A percentile compares a stretch with the other conserved stretches of the same genome.
Evolutionary conservation across 2,888 invertebrate genomes (phyloP).

Genomic region (Minunthozetes semirufus): DNA sequence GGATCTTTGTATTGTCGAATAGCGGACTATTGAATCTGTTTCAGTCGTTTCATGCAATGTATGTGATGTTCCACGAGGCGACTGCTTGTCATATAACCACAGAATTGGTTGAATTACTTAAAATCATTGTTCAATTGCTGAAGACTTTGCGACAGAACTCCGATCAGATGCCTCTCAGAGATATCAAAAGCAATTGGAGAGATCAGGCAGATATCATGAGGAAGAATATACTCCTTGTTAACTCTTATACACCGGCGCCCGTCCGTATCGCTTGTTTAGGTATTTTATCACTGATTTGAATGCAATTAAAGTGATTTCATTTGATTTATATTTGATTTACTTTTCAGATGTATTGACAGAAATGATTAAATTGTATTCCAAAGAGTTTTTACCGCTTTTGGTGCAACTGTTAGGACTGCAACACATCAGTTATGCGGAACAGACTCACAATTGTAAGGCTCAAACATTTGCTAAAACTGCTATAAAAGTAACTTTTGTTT

Average conservation of each 20-base stretch:
- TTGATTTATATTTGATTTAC: not conserved
- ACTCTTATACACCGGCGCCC: conserved; percentile 79
- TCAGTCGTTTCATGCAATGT: conserved; percentile 78
- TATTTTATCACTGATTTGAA: conserved; percentile 48
- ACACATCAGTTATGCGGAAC: conserved; percentile 68
- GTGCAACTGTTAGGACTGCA: conserved; percentile 79
- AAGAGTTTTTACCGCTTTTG: conserved; percentile 69
- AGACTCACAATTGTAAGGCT: conserved; percentile 50
- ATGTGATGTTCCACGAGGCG: conserved; percentile 89
- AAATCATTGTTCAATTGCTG: conserved; percentile 51
- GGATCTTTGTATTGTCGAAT: conserved; percentile 79
- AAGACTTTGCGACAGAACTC: conserved; percentile 48
- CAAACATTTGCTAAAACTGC: not conserved
- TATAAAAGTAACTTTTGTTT: conserved; percentile 42
- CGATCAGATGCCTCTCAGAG: conserved; percentile 61
- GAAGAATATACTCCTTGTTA: conserved; percentile 74
- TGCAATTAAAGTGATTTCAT: conserved; percentile 39
- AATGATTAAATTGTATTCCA: conserved; percentile 69
- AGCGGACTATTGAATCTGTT: conserved; percentile 74
- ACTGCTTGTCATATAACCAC: conserved; percentile 77
- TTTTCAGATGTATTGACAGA: conserved; percentile 51
- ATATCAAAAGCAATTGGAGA: conserved; percentile 54
- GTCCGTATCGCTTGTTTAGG: conserved; percentile 71
- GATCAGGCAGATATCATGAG: conserved; percentile 83
- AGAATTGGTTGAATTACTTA: conserved; percentile 74